These are phyloP conservation scores for Ophion obscuratus DNA, from an alignment of 2,888 invertebrate species.

Conservation along the genomic window DNA sequence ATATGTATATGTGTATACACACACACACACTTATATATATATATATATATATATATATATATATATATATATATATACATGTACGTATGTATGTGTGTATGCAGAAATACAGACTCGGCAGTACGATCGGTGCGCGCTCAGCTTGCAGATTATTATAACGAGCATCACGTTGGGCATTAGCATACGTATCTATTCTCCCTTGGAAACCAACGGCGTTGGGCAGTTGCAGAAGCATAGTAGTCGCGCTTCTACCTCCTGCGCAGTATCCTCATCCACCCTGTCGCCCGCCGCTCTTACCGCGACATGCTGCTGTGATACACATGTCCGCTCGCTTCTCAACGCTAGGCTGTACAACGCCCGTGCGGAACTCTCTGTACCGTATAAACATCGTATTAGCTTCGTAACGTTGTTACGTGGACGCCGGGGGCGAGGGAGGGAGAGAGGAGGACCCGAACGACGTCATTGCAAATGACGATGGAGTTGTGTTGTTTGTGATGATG, in stretches of 20 bases:
- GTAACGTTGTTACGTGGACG: slow-evolving; percentile 20
- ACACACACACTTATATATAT: neutral
- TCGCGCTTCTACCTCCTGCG: slow-evolving; percentile 42
- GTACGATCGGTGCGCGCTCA: slow-evolving; percentile 73
- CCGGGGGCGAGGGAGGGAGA: neutral
- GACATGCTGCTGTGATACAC: slow-evolving; percentile 25
- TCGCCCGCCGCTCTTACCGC: neutral
- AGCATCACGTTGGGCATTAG: slow-evolving; percentile 79
- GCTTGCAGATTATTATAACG: slow-evolving; percentile 82
- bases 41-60: slow-evolving; percentile 6
- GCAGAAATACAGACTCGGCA: slow-evolving; percentile 48
- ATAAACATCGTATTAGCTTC: slow-evolving; percentile 41
- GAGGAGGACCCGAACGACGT: too few species aligned
- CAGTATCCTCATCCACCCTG: slow-evolving; percentile 44
- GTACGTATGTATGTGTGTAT: slow-evolving; percentile 23
- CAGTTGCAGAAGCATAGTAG: slow-evolving; percentile 58
- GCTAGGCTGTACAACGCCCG: slow-evolving; percentile 13
- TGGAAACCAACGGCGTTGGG: slow-evolving; percentile 68
- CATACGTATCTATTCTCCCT: slow-evolving; percentile 79
- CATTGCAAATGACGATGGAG: too few species aligned
- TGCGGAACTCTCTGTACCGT: slow-evolving; percentile 15
- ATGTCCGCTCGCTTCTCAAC: slow-evolving; percentile 24
- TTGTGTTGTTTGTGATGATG: too few species aligned
- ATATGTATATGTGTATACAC: slow-evolving; percentile 20
- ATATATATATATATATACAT: slow-evolving; percentile 19